A percentile compares a stretch with the other conserved stretches of the same genome.
Evolutionary conservation across 2,797 vertebrate species (phyloP).

Genomic region (Pygocentrus nattereri): DNA sequence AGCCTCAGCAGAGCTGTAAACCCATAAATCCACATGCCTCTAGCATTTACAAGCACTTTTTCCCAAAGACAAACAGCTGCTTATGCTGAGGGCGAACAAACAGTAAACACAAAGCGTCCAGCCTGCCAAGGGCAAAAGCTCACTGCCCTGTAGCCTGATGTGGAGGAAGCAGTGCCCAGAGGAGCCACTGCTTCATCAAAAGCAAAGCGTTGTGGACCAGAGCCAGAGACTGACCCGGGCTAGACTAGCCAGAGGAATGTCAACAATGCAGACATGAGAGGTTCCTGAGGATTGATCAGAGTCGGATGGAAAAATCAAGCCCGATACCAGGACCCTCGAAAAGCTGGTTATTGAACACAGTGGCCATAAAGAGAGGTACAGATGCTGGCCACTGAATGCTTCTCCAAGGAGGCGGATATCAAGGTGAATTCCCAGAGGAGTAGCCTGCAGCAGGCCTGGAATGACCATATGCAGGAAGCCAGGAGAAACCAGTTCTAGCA

Average conservation of each 20-base stretch:
- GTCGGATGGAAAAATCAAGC: background rate
- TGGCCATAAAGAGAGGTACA: background rate
- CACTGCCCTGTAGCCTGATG: slow-evolving; percentile 7
- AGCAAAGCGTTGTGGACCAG: background rate
- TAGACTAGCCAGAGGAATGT: background rate
- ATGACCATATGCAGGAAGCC: background rate
- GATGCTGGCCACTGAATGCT: background rate
- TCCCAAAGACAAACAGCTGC: slow-evolving; percentile 41
- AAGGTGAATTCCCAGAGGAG: background rate
- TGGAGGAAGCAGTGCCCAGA: background rate
- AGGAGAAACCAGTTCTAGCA: background rate
- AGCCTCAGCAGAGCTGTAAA: slow-evolving; percentile 15
- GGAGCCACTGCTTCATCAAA: slow-evolving; percentile 11
- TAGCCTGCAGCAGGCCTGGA: background rate
- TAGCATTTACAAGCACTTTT: slow-evolving; percentile 18
- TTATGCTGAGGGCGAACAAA: slow-evolving; percentile 31
- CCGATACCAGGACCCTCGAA: background rate
- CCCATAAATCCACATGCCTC: slow-evolving; percentile 22
- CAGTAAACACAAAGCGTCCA: slow-evolving; percentile 17
- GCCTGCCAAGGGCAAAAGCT: slow-evolving; percentile 6
- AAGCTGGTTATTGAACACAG: slow-evolving; percentile 1
- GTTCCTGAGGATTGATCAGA: background rate
- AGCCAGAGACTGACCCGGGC: background rate
- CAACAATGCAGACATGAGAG: background rate
- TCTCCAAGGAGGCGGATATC: background rate